Conservation (phyloP, 2,797 vertebrate species). For the Dryobates pubescens region DNA sequence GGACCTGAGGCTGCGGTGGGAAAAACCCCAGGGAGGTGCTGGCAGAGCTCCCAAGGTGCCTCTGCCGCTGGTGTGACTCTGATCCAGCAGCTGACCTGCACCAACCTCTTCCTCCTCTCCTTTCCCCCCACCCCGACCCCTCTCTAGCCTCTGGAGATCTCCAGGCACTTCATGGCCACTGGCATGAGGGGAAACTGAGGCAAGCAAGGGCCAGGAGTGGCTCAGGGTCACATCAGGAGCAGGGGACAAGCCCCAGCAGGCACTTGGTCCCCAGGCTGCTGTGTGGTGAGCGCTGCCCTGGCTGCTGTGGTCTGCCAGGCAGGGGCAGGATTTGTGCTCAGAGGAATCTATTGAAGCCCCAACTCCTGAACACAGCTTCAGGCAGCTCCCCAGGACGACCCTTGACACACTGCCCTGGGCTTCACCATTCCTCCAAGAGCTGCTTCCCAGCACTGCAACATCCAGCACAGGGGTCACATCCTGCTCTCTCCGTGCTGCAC, state of each 20-base stretch:
- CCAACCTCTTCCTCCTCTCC: background rate
- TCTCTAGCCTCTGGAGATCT: background rate
- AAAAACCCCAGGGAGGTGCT: background rate
- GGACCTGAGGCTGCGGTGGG: background rate
- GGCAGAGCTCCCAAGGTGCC: background rate
- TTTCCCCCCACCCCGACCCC: background rate
- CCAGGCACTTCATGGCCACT: fast-evolving
- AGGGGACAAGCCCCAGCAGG: background rate
- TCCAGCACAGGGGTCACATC: background rate
- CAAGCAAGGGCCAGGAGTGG: background rate
- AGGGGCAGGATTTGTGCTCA: background rate
- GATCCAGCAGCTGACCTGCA: background rate
- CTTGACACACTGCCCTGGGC: background rate
- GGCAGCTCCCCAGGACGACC: background rate
- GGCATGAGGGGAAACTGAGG: background rate
- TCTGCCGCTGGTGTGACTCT: background rate
- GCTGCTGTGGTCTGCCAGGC: background rate
- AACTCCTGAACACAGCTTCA: background rate
- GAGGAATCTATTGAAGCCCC: background rate
- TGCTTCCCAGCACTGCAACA: background rate
- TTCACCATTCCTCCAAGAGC: background rate
- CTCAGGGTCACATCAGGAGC: fast-evolving
- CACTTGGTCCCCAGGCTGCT: background rate
- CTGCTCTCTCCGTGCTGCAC: background rate
- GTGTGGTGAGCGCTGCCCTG: fast-evolving